Evolutionary conservation across 2,113 vertebrate genomes (phyloP), one percentile per base, ranked within the genome.

Genomic region (Percina caprodes): DNA sequence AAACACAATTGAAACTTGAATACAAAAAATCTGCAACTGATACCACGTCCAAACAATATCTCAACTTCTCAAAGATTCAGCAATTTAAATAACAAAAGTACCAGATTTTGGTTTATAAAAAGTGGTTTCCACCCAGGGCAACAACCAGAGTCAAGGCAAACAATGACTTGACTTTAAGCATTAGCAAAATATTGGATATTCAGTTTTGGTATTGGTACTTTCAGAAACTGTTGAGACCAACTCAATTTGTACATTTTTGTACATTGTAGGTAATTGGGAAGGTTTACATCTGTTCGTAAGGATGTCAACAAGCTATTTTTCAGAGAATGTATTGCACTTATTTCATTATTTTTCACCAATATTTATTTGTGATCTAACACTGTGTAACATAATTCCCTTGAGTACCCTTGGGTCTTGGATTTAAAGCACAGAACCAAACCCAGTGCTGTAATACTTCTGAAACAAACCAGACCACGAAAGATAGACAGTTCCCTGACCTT

Each of bases 381-480:
- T 21, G 1, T 23, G 30, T 60, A 56, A 33, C 54, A 13, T n/a
- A 26, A 77, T 59, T 73, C 56, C 45, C 30, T 30, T 63, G 51
- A 69, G 59, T 24, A 60, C 8, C 8, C 23, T 26, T 54, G 16
- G 18, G 46, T 49, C 24, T 60, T 24, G 42, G 68, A 56, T 42
- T 58, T 15, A 49, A 51, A 46, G 14, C 70, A 45, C 8, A 15
- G 30, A 67, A 74, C 21, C 48, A 56, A 85, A 80, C 46, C 54
- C 45, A 30, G 73, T 3, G 33, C 23, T 35, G 45, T 39, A 46
- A 79, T 4, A 13, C 42, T 9, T 30, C 63, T 87, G 74, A 81
- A 52, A 74, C 26, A 78, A 82, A 74, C 59, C 89, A 83, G 89
- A 39, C 61, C 21, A 12, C 8, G 18, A 58, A 19, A 72, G 65